phyloP scores from a whole-genome alignment of 2,888 invertebrate species.

The Cordilura impudica region DNA sequence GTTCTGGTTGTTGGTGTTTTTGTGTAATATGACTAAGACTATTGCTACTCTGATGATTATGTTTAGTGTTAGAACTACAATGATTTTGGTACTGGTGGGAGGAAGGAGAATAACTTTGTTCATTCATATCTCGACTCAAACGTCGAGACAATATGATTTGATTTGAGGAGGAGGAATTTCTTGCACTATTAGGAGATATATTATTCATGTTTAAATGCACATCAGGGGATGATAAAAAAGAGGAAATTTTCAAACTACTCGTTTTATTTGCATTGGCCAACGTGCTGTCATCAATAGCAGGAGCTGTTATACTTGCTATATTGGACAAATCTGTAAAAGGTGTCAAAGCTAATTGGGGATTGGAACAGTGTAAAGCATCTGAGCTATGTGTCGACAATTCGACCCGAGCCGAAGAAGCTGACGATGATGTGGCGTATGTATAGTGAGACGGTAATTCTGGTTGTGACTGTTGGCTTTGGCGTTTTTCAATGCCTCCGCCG shows the following conservation, averaged over 20 bases:
- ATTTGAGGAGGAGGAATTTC: neutral
- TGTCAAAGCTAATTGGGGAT: conserved; percentile 52
- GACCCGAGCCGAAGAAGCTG: neutral
- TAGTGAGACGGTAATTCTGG: neutral
- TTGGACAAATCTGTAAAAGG: conserved; percentile 35
- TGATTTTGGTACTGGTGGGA: conserved; percentile 28
- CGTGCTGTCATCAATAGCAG: neutral
- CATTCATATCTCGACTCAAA: conserved; percentile 2
- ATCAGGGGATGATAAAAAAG: conserved; percentile 40
- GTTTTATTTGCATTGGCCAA: conserved; percentile 28
- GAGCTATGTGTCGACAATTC: neutral
- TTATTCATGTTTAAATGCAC: conserved; percentile 35
- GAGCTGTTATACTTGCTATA: conserved; percentile 31
- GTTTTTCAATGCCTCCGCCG: conserved; percentile 31
- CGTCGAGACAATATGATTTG: conserved; percentile 6
- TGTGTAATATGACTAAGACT: conserved; percentile 44
- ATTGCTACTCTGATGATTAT: conserved; percentile 8
- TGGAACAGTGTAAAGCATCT: conserved; percentile 24
- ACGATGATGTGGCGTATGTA: neutral
- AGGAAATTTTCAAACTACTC: conserved; percentile 40
- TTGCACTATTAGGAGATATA: conserved; percentile 3
- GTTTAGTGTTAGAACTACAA: conserved; percentile 24
- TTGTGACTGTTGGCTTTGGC: conserved; percentile 40
- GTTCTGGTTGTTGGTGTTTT: conserved; percentile 15
- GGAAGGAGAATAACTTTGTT: neutral